These are phyloP conservation scores for Agriopis leucophaearia DNA, from an alignment of 2,888 invertebrate genomes.

Conservation along the genomic window DNA sequence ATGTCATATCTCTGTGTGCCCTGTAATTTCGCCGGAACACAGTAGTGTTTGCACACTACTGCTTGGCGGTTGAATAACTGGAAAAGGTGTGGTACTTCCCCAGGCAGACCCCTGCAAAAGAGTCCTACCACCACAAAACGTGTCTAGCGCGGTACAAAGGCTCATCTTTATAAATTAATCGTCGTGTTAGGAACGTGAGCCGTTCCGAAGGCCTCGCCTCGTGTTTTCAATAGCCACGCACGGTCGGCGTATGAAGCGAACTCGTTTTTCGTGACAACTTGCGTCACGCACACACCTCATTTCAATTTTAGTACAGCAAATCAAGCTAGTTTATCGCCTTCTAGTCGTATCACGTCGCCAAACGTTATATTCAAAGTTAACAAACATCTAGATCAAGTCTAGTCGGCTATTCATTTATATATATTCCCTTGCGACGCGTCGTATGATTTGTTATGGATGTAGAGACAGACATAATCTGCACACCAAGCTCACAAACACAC, in stretches of 20 bases:
- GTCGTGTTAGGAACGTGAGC: slow-evolving; percentile 45
- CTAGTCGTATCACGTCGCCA: slow-evolving; percentile 54
- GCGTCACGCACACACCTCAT: slow-evolving; percentile 68
- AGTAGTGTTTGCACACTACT: too few species aligned
- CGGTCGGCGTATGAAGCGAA: slow-evolving; percentile 57
- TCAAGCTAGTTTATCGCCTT: slow-evolving; percentile 56
- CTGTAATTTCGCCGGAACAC: too few species aligned
- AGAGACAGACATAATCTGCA: slow-evolving; percentile 52
- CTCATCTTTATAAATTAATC: background rate
- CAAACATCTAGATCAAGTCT: slow-evolving; percentile 50
- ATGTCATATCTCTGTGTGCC: too few species aligned
- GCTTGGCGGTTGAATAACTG: too few species aligned
- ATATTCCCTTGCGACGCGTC: slow-evolving; percentile 51
- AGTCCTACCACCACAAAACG: too few species aligned
- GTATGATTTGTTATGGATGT: slow-evolving; percentile 50
- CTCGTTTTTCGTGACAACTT: slow-evolving; percentile 66
- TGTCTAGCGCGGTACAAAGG: too few species aligned
- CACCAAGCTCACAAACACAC: slow-evolving; percentile 48
- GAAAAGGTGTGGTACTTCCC: too few species aligned
- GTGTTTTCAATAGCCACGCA: slow-evolving; percentile 59
- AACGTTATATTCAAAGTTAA: slow-evolving; percentile 47
- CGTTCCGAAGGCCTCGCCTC: slow-evolving; percentile 48
- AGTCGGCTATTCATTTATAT: slow-evolving; percentile 57
- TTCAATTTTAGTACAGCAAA: slow-evolving; percentile 63
- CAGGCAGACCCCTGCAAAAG: too few species aligned